These are phyloP conservation scores for Platycnemis pennipes DNA, from an alignment of 2,888 invertebrate species.

Conservation along the genomic window DNA sequence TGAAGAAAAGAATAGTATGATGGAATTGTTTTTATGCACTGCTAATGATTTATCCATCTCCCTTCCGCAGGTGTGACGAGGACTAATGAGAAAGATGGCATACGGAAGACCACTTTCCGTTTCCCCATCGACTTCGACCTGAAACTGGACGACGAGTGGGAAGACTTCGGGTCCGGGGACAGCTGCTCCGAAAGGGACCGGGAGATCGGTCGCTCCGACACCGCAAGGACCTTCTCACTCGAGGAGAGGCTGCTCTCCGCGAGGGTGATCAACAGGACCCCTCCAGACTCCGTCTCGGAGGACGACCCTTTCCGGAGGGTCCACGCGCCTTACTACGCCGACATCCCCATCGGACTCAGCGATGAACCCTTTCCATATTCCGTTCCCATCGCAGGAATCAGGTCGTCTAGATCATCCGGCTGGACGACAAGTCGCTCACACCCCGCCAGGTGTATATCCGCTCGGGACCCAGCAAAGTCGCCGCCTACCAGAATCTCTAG, in stretches of 20 bases:
- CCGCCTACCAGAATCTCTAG: background rate
- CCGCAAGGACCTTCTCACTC: background rate
- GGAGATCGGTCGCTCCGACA: background rate
- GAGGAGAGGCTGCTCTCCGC: conserved; percentile 15
- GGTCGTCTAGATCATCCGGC: background rate
- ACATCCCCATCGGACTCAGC: background rate
- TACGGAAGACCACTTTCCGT: background rate
- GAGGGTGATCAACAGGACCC: conserved; percentile 12
- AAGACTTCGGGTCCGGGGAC: background rate
- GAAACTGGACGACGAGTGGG: conserved; percentile 33
- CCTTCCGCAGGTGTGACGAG: background rate
- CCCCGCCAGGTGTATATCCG: background rate
- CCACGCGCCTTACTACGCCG: background rate
- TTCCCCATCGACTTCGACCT: conserved; percentile 15
- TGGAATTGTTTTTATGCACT: too few relatives aligned
- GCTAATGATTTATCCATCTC: background rate
- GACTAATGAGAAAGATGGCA: background rate
- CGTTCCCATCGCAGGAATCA: conserved; percentile 11
- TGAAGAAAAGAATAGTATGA: too few relatives aligned
- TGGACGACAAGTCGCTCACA: background rate
- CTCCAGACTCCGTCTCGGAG: background rate
- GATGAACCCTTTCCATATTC: conserved; percentile 21
- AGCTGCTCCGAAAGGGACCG: background rate
- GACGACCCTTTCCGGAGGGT: background rate
- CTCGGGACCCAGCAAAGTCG: background rate